A percentile compares a stretch with the other conserved stretches of the same genome.
Conservation (phyloP, 2,888 invertebrate species). For the Trichogramma evanescens region DNA sequence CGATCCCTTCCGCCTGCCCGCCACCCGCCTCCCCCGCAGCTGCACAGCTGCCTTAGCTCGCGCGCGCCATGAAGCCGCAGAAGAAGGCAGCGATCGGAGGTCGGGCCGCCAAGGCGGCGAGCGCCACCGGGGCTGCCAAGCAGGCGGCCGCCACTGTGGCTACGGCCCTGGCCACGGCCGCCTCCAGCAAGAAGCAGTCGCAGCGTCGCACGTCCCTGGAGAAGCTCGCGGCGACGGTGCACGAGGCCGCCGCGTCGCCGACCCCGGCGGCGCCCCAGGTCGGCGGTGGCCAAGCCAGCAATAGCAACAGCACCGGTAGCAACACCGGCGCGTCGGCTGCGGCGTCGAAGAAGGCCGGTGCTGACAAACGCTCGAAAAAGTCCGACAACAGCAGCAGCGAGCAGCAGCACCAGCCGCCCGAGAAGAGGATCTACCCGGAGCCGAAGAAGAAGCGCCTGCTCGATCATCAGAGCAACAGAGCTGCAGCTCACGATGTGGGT, state of each 20-base stretch:
- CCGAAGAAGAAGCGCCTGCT: conserved; percentile 8
- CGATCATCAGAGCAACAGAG: conserved; percentile 5
- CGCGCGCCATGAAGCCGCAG: conserved; percentile 44
- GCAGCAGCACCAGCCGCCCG: neutral
- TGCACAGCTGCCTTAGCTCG: neutral
- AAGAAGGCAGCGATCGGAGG: conserved; percentile 42
- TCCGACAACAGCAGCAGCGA: conserved; percentile 8
- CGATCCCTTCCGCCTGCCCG: too few species aligned
- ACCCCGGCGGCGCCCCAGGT: too few species aligned
- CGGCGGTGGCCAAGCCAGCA: too few species aligned
- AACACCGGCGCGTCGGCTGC: conserved; percentile 15
- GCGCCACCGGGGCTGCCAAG: conserved; percentile 39
- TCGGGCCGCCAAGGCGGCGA: conserved; percentile 39
- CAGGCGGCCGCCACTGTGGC: conserved; percentile 26
- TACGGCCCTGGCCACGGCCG: conserved; percentile 20
- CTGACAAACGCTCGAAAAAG: conserved; percentile 13
- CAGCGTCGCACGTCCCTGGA: conserved; percentile 39
- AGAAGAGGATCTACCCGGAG: conserved; percentile 1
- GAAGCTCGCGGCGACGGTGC: conserved; percentile 27
- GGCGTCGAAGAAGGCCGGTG: conserved; percentile 20
- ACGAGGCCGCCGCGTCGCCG: conserved; percentile 10
- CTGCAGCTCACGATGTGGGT: conserved; percentile 19
- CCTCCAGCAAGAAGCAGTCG: conserved; percentile 19
- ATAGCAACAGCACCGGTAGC: too few species aligned
- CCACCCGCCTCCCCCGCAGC: too few species aligned